Evolutionary conservation across 2,113 vertebrate species (phyloP).

Genomic region (Peucedramus taeniatus): DNA sequence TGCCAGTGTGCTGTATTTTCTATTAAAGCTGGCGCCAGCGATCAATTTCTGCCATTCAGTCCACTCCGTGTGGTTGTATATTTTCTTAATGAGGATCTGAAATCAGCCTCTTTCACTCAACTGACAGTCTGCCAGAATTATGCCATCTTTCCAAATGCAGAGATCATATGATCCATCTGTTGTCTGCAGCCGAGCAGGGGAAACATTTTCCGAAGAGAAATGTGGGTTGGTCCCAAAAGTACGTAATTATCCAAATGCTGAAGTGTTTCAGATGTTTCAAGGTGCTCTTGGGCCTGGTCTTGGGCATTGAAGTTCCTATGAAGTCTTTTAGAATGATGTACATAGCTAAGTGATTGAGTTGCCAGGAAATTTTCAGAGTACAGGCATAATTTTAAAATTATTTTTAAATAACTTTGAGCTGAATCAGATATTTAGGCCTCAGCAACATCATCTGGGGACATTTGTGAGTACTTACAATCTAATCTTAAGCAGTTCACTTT

Average conservation of each 20-base stretch:
- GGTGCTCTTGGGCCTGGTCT: constrained; percentile 45
- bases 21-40: constrained; percentile 37
- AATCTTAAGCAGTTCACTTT: background rate
- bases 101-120: constrained; percentile 36
- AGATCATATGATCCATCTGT: constrained; percentile 64
- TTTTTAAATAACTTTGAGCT: background rate
- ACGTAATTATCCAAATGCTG: constrained; percentile 52
- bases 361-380: background rate
- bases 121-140: constrained; percentile 59
- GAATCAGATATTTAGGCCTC: background rate
- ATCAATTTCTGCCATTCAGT: constrained; percentile 42
- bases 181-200: constrained; percentile 32
- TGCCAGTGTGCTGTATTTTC: constrained; percentile 16
- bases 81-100: constrained; percentile 61
- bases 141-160: constrained; percentile 57
- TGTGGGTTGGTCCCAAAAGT: constrained; percentile 40
- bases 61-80: background rate
- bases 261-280: constrained; percentile 65
- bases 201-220: constrained; percentile 47
- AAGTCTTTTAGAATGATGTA: constrained; percentile 28
- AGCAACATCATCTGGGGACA: background rate
- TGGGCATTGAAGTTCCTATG: constrained; percentile 6
- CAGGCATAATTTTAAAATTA: background rate
- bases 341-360: background rate
- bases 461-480: background rate